Percentiles rank a stretch among this genome's conserved stretches.
phyloP scores from a whole-genome alignment of 2,113 vertebrate species.

The Chiloscyllium plagiosum region DNA sequence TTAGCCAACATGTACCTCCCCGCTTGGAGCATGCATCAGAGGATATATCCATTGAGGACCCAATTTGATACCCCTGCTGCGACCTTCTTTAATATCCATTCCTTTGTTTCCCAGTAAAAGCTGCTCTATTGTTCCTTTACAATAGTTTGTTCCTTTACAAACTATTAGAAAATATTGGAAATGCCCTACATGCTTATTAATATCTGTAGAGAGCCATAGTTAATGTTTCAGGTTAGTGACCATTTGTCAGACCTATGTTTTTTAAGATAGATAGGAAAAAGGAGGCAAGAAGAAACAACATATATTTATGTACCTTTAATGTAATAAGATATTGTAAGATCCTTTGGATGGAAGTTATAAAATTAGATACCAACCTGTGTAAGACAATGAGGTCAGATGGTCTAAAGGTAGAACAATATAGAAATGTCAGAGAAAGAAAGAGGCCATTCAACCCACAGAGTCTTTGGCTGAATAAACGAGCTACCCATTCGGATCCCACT shows the following conservation, averaged over 20 bases:
- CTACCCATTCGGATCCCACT: too few species aligned
- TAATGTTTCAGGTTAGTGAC: neutral
- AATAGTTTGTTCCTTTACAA: too few species aligned
- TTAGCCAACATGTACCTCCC: neutral
- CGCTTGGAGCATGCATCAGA: neutral
- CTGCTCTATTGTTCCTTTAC: neutral
- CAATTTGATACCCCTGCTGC: neutral
- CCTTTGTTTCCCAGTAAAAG: neutral
- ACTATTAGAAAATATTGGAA: neutral
- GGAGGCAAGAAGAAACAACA: neutral
- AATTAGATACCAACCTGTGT: neutral
- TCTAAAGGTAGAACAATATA: neutral
- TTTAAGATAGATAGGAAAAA: neutral
- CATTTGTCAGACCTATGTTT: neutral
- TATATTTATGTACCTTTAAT: neutral
- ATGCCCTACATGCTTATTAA: neutral
- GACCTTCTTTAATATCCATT: neutral
- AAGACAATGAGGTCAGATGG: too few species aligned
- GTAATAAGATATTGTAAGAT: neutral
- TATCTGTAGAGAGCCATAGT: neutral
- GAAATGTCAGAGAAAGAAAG: too few species aligned
- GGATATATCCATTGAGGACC: neutral
- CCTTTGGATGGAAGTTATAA: neutral
- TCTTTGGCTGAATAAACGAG: too few species aligned
- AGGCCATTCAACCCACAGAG: too few species aligned